Base-by-base conservation (phyloP, 1,140 invertebrate species). In the Achatina immaculata region DNA sequence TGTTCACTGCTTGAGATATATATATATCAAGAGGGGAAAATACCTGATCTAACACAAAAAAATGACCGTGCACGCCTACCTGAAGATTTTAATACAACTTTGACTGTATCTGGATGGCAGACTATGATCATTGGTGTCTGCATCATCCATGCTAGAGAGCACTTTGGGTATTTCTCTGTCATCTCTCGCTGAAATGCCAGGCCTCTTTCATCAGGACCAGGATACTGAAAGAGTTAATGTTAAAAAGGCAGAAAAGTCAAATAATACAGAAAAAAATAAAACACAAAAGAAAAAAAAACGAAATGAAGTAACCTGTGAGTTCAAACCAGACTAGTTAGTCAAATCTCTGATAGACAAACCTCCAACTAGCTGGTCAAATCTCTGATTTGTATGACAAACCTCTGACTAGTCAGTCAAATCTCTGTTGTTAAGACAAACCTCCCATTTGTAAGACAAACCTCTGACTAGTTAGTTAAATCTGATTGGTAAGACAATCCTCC, bases 81-180 rank as follows among this genome's bases (percentile, higher is more conserved):
- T 84, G 86, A 84, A 55, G 82, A 82, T 81, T 84, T 87, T 0
- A 89, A 79, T 34, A 89, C 84, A n/a, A 83, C 42, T 73, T 85
- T 88, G n/a, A 89, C 83, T 16, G 86, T 85, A 19, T 87, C 85
- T 80, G 88, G 85, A 82, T 87, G 86, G 31, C 75, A 75, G 0
- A 88, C 82, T 14, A 83, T 68, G 24, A 89, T 75, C 34, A 87
- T 65, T 2, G 84, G 78, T 75, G 84, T 74, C 21, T 81, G 83
- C 0, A 86, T 82, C 28, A 88, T 66, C 88, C 88, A 89, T 0
- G 31, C 40, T 11, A 80, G 2, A 21, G 80, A 69, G 19, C 85
- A 68, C 21, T 65, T 66, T 0, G 86, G 86, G 51, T 76, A 85
- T 36, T 66, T 66, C 19, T 40, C 45, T 65, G 66, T 81, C 28